Base-by-base conservation (phyloP, 1,140 invertebrate genomes). In the Arctopsyche grandis region DNA sequence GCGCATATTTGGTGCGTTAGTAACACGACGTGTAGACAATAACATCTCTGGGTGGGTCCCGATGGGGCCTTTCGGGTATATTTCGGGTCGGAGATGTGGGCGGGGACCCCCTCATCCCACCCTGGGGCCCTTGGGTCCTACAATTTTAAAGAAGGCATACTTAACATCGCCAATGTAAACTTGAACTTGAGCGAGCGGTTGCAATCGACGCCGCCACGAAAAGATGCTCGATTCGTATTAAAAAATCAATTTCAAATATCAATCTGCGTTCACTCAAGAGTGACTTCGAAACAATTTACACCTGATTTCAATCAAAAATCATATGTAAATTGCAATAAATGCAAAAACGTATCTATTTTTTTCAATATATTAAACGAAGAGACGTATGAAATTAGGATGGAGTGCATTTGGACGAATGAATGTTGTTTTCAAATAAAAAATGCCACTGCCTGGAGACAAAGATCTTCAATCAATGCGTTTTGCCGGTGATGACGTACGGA, bases 61-160 rank as follows among this genome's bases (percentile, higher is more conserved):
- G 10, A 10, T 75, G 73, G 46, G 66, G 73, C 52, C 74, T 76
- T 63, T 76, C 52, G 56, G 74, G 74, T 58, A 38, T 48, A 74
- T 76, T 74, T 74, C 43, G 77, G 19, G 24, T 75, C 52, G 38
- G 70, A 79, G 75, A 76, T 43, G 56, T 75, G 58, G 70, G 70
- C 78, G 81, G 83, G 79, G 56, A 77, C 63, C 79, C 82, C 77
- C 82, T 78, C 75, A 48, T 60, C 75, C 73, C 75, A 71, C 46
- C 79, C 75, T 66, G 19, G 70, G 70, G 69, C 76, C 66, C 43
- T 71, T 26, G 58, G 71, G 46, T 44, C 73, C 83, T 83, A 82
- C 83, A 83, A 84, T 85, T 81, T 83, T 82, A 71, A 81, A 83
- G 83, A 82, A 82, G 82, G 81, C 73, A 82, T 82, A 82, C 77